Percentiles rank a stretch among this genome's conserved stretches.
These are phyloP conservation scores for Podotricha telesiphe DNA, from an alignment of 2,888 invertebrate genomes.

Conservation along the genomic window DNA sequence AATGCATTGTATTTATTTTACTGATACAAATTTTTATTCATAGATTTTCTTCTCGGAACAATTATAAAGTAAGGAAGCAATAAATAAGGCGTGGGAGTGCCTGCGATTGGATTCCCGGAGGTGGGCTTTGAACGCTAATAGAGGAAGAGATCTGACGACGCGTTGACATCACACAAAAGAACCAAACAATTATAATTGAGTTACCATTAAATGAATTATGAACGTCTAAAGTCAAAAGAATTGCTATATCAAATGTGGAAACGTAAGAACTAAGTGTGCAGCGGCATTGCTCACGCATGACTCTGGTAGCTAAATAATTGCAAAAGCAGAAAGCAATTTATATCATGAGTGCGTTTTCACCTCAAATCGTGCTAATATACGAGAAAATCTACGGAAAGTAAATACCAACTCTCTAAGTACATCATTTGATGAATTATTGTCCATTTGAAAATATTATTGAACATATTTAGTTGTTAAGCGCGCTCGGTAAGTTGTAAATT, in stretches of 20 bases:
- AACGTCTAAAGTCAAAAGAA: conserved; percentile 1
- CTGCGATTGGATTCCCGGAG: conserved; percentile 70
- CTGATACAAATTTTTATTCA: conserved; percentile 1
- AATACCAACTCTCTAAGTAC: conserved; percentile 12
- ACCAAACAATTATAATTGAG: conserved; percentile 44
- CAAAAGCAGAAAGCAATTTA: conserved; percentile 23
- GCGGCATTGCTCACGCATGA: background rate
- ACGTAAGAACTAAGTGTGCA: background rate
- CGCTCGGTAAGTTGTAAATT: conserved; percentile 30
- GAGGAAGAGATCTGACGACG: conserved; percentile 61
- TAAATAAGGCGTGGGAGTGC: conserved; percentile 74
- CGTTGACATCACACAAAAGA: conserved; percentile 58
- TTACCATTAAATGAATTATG: conserved; percentile 26
- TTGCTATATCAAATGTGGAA: conserved; percentile 1
- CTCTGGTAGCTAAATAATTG: conserved; percentile 11
- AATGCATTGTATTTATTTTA: background rate
- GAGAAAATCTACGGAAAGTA: background rate
- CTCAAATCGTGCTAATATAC: conserved; percentile 16
- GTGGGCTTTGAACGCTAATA: conserved; percentile 60
- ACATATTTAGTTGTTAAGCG: conserved; percentile 23
- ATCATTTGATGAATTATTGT: conserved; percentile 16
- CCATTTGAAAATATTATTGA: conserved; percentile 24
- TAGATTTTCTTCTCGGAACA: conserved; percentile 58
- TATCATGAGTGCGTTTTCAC: conserved; percentile 15
- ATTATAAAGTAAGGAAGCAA: conserved; percentile 69